Base-by-base conservation (phyloP, 2,888 invertebrate species). In the Eulithis testata region DNA sequence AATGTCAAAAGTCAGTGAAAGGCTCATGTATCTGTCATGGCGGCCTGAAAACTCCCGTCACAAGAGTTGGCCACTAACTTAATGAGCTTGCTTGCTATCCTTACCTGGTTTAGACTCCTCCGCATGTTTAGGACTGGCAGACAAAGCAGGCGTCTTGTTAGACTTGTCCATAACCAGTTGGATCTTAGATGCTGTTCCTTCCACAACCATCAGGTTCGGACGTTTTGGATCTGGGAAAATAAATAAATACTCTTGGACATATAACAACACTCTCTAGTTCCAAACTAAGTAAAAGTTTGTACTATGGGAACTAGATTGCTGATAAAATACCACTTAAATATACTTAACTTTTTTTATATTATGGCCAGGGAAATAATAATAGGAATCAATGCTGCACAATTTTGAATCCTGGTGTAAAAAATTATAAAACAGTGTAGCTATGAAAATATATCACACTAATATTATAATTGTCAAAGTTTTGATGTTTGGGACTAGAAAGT, bases 111-210 rank as follows among this genome's bases (percentile, higher is more conserved):
- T 44, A 4, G 44, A 6, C 45, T 55, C 51, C 36, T 51, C 60
- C 9, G 14, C 47, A 31, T 60, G 45, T 50, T 58, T 57, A 2
- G 57, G 50, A 9, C 64, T 60, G 11, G 8, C 55, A 11, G 43
- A 53, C 49, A 49, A 58, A 9, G 37, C 36, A 3, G 55, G 5
- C 8, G 21, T 6, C 6, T 37, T 58, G 12, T 50, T 49, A 11
- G 60, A 49, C 36, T 53, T 61, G 49, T 65, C 61, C 3, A 53
- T 49, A 6, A 61, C 49, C n/a, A 65, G 52, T 36, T 65, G 65
- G 14, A 65, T 61, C 7, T 61, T 57, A 5, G 60, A 57, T 1
- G 60, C 65, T 2, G 57, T 27, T 14, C 54, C 54, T 54, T 66
- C 58, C 14, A 66, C 58, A 12, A 66, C 12, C 2, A 49, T 66